phyloP scores from a whole-genome alignment of 2,888 invertebrate species.

The Caenorhabditis virilis region DNA sequence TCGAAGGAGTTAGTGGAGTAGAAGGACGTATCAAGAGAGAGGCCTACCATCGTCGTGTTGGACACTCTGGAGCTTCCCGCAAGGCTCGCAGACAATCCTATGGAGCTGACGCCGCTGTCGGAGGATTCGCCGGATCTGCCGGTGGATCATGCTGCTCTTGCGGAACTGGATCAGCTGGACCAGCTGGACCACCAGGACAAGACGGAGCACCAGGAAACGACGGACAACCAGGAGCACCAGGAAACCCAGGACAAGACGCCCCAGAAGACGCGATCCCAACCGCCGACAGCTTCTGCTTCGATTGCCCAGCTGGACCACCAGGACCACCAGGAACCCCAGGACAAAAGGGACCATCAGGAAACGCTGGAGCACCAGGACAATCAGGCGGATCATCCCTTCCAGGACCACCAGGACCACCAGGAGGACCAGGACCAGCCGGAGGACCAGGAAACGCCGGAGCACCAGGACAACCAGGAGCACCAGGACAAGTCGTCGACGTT shows the following conservation, averaged over 20 bases:
- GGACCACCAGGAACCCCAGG: slow-evolving; percentile 47
- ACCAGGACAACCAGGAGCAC: slow-evolving; percentile 37
- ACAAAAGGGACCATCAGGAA: slow-evolving; percentile 45
- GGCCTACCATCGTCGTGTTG: slow-evolving; percentile 23
- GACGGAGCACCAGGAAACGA: slow-evolving; percentile 52
- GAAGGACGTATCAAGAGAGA: slow-evolving; percentile 41
- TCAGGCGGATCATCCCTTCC: slow-evolving; percentile 29
- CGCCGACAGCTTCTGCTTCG: slow-evolving; percentile 49
- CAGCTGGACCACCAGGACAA: slow-evolving; percentile 45
- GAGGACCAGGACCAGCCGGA: slow-evolving; percentile 46
- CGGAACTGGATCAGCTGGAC: slow-evolving; percentile 47
- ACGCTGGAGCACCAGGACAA: slow-evolving; percentile 39
- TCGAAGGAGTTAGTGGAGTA: slow-evolving; percentile 38
- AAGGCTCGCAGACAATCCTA: slow-evolving; percentile 37
- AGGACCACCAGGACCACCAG: slow-evolving; percentile 49
- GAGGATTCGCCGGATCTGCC: slow-evolving; percentile 28
- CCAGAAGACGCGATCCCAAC: slow-evolving; percentile 25
- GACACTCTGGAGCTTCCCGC: slow-evolving; percentile 16
- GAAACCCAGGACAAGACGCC: slow-evolving; percentile 47
- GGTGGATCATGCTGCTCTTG: slow-evolving; percentile 43
- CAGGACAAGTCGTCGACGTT: slow-evolving; percentile 46
- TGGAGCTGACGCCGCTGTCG: slow-evolving; percentile 31
- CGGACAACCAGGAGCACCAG: slow-evolving; percentile 46
- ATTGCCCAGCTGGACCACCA: slow-evolving; percentile 48
- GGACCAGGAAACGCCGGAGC: slow-evolving; percentile 35